Percentiles rank a stretch among this genome's conserved stretches.
phyloP scores from a whole-genome alignment of 2,113 vertebrate genomes.

The Chrysochloris asiatica region DNA sequence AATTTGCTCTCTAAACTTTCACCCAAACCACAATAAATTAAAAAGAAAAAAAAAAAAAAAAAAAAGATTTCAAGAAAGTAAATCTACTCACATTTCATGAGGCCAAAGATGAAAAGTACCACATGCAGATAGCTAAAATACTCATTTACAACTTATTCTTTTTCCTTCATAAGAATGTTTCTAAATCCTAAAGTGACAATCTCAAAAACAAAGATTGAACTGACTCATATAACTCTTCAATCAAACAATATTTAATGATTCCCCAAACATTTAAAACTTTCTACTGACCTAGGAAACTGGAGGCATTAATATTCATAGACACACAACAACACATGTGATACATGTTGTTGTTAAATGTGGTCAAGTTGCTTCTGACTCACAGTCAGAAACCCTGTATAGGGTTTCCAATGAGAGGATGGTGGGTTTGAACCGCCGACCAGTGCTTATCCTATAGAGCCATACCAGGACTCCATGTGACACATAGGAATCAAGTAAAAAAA shows the following conservation, averaged over 20 bases:
- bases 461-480: too few species aligned
- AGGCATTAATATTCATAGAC: slow-evolving; percentile 2
- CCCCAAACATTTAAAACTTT: slow-evolving; percentile 25
- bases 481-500: neutral
- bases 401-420: too few species aligned
- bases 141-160: slow-evolving; percentile 31
- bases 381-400: too few species aligned
- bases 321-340: too few species aligned
- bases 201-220: slow-evolving; percentile 30
- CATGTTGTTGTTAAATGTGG: too few species aligned
- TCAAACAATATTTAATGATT: slow-evolving; percentile 34
- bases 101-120: slow-evolving; percentile 9
- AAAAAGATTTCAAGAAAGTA: neutral
- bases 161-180: neutral
- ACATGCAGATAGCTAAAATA: slow-evolving; percentile 27
- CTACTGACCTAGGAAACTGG: slow-evolving; percentile 8
- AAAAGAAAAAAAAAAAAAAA: too few species aligned
- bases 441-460: too few species aligned
- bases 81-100: slow-evolving; percentile 35
- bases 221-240: slow-evolving; percentile 37
- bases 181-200: slow-evolving; percentile 49
- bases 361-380: too few species aligned
- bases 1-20: neutral
- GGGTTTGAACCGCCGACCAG: too few species aligned
- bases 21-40: neutral